phyloP scores from a whole-genome alignment of 2,113 vertebrate genomes.

The Ciconia stormi region DNA sequence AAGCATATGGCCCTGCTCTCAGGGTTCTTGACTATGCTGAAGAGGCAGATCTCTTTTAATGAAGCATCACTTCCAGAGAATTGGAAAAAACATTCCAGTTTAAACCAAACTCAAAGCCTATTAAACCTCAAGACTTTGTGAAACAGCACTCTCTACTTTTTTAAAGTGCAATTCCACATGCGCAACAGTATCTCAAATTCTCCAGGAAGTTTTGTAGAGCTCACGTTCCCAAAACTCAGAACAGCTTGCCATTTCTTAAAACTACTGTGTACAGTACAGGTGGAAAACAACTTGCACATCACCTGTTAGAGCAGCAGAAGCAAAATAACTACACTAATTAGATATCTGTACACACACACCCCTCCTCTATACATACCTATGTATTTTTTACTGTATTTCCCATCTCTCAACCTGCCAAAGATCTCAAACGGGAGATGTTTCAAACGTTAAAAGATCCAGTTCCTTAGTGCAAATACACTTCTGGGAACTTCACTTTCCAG shows the following conservation, averaged over 20 bases:
- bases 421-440: not conserved
- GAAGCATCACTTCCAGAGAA: not conserved
- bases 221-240: not conserved
- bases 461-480: not conserved
- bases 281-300: not conserved
- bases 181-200: not conserved
- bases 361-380: not conserved
- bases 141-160: not conserved
- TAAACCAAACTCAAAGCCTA: not conserved
- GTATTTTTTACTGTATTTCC: not conserved
- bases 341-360: not conserved
- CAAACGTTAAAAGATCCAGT: rapidly evolving
- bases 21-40: not conserved
- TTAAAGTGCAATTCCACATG: not conserved
- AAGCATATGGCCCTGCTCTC: not conserved
- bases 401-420: not conserved
- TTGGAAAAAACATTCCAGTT: not conserved
- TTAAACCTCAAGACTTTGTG: not conserved
- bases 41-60: not conserved
- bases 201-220: not conserved
- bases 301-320: not conserved
- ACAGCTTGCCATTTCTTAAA: not conserved
- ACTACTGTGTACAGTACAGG: not conserved
- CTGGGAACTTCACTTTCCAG: not conserved
- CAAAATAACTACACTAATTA: not conserved